Base-by-base conservation (phyloP, 2,113 vertebrate genomes). In the Myodes glareolus region DNA sequence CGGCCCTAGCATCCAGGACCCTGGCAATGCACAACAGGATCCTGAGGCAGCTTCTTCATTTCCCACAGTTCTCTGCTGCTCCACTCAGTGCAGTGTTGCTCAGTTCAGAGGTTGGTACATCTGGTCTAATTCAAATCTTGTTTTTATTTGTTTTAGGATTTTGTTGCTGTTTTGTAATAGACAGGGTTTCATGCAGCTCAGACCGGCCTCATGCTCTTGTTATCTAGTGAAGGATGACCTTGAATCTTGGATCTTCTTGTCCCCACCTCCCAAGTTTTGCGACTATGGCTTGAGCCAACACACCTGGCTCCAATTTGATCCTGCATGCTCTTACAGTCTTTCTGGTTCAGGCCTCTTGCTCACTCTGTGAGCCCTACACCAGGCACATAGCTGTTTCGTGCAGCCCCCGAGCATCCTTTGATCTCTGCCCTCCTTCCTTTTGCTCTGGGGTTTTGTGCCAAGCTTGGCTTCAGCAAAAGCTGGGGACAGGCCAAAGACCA, bases 1-100 rank as follows among this genome's bases (percentile, higher is more conserved):
- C 1, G 13, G 50, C 36, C 77, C 91, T 36, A 55, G 50, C 16
- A 19, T 17, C 13, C 5, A 78, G 76, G 27, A 50, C 29, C 47
- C 14, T 6, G 33, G 45, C 13, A 50, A 39, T 8, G 42, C 58
- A 5, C 50, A 8, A 0, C 55, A 67, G 39, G 29, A 10, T 21
- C 72, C 58, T 11, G 13, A 63, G 31, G 87, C 31, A 33, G 73
- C 47, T 61, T 33, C 33, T 39, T 36, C 47, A 52, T 52, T 70
- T 1, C 0, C 10, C 6, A 4, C 2, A 6, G 6, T 16, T 72
- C 23, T 0, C 77, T 52, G 47, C 23, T 36, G 67, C 39, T 50
- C 31, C 36, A 52, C 45, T 45, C 5, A 1, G 8, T 0, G 8
- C 0, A 0, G 8, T 1, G 11, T 0, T 63, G n/a, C 27, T 68